Conservation (phyloP, 2,797 vertebrate species). For the Sebastes melanostomus region DNA sequence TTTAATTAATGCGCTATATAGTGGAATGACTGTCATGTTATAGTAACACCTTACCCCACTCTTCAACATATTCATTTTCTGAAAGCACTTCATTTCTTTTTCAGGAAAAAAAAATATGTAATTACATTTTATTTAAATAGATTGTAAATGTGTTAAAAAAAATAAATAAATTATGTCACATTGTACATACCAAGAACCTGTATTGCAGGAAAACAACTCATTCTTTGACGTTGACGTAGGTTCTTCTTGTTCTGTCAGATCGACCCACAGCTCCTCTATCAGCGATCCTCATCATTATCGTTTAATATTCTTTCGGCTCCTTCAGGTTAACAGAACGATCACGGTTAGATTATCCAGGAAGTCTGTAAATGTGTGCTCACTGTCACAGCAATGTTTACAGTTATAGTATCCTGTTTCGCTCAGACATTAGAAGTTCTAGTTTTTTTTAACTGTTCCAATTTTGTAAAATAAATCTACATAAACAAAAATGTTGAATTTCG, state of each 20-base stretch:
- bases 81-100: slow-evolving; percentile 85
- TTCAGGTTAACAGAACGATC: slow-evolving; percentile 56
- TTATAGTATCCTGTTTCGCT: slow-evolving; percentile 56
- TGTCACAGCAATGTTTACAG: slow-evolving; percentile 75
- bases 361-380: slow-evolving; percentile 71
- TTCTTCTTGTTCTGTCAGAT: slow-evolving; percentile 66
- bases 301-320: slow-evolving; percentile 33
- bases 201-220: slow-evolving; percentile 74
- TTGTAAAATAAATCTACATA: slow-evolving; percentile 78
- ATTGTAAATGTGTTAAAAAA: slow-evolving; percentile 82
- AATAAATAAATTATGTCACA: slow-evolving; percentile 80
- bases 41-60: slow-evolving; percentile 64
- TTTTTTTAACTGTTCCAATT: slow-evolving; percentile 76
- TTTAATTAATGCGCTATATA: slow-evolving; percentile 73
- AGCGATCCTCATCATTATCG: slow-evolving; percentile 50
- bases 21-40: slow-evolving; percentile 62
- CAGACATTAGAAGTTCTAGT: slow-evolving; percentile 73
- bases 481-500: slow-evolving; percentile 69
- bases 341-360: slow-evolving; percentile 64
- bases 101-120: slow-evolving; percentile 75
- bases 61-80: slow-evolving; percentile 73
- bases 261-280: slow-evolving; percentile 61
- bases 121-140: slow-evolving; percentile 82
- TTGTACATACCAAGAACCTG: slow-evolving; percentile 83
- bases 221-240: slow-evolving; percentile 67